A percentile compares a stretch with the other conserved stretches of the same genome.
These are phyloP conservation scores for Lycocerus yunnanus DNA, from an alignment of 2,888 invertebrate genomes.

Conservation along the genomic window DNA sequence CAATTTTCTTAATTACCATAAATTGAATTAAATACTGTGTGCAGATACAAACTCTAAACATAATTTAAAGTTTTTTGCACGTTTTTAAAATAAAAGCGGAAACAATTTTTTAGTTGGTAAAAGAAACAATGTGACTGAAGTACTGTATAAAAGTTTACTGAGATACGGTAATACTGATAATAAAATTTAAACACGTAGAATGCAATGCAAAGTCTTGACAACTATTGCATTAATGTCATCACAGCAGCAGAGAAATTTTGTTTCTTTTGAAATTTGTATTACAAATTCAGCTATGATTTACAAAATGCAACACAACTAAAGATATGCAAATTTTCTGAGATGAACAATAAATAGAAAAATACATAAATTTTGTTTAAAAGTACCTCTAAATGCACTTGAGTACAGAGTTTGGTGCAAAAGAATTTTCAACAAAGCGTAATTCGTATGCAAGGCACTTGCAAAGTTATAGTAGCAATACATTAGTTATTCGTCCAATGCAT, in stretches of 20 bases:
- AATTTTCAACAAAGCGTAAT: not conserved
- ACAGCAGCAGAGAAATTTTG: not conserved
- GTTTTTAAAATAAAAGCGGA: not conserved
- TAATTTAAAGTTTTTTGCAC: not conserved
- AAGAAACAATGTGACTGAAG: not conserved
- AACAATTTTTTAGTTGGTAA: not conserved
- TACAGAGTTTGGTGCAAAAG: not conserved
- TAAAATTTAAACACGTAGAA: not conserved
- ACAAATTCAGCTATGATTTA: too few species aligned
- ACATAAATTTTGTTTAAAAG: not conserved
- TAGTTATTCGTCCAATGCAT: not conserved
- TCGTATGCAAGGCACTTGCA: not conserved
- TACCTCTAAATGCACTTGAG: not conserved
- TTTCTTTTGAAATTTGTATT: not conserved
- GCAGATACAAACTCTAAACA: not conserved
- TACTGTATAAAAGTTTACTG: not conserved
- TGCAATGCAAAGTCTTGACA: not conserved
- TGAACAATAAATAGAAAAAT: not conserved
- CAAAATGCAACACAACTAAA: not conserved
- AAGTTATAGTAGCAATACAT: not conserved
- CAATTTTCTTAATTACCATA: not conserved
- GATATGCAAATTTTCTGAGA: not conserved
- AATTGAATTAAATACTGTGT: not conserved
- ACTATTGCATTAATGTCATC: not conserved
- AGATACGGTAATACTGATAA: not conserved